Conservation (phyloP, 2,113 vertebrate species). For the Colaptes auratus region DNA sequence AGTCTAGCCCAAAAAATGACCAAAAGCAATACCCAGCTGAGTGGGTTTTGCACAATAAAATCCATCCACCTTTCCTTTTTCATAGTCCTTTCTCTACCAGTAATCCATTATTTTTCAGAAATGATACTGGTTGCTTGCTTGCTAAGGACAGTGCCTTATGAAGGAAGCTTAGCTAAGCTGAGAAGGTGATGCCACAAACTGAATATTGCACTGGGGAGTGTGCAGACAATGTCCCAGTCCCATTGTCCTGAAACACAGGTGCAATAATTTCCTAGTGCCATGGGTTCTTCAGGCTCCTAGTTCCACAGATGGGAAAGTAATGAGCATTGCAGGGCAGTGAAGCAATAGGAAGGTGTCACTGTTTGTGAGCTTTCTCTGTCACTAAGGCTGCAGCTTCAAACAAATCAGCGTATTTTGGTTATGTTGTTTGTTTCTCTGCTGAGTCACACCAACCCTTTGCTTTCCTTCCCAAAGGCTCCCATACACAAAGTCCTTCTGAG, state of each 20-base stretch:
- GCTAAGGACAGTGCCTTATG: background rate
- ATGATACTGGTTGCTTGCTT: background rate
- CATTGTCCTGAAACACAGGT: background rate
- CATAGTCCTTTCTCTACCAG: background rate
- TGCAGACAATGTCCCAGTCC: background rate
- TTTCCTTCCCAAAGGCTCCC: background rate
- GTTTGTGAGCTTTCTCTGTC: background rate
- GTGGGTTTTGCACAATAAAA: conserved; percentile 15
- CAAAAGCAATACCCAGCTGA: background rate
- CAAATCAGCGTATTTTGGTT: background rate
- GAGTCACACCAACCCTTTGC: background rate
- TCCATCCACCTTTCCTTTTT: background rate
- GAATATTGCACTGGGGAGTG: background rate
- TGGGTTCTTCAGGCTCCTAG: background rate
- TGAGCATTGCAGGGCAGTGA: background rate
- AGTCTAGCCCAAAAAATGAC: background rate
- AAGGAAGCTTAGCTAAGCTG: background rate
- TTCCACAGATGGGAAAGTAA: background rate
- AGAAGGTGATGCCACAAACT: background rate
- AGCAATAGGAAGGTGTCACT: background rate
- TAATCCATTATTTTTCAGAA: conserved; percentile 22
- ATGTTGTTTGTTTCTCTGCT: background rate
- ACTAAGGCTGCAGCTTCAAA: background rate
- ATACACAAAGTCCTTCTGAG: background rate
- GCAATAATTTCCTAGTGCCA: background rate